Evolutionary conservation across 2,113 vertebrate species (phyloP).

Genomic region (Rhabdomys dilectus): DNA sequence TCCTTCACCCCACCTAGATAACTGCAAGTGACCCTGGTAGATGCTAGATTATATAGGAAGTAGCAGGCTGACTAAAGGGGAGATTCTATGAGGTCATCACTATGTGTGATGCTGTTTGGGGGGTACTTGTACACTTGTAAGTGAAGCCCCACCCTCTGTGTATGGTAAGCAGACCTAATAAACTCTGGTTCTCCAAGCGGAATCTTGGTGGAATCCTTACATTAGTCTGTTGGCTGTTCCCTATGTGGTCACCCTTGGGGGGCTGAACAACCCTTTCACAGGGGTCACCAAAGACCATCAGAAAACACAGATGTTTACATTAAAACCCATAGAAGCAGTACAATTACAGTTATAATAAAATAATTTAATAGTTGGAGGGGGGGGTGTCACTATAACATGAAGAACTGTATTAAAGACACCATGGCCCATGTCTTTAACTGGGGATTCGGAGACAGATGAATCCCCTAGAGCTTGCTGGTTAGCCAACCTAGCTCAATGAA

Average conservation of each 20-base stretch:
- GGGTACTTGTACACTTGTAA: neutral
- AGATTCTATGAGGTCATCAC: neutral
- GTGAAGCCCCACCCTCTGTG: neutral
- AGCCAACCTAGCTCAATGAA: too few relatives aligned
- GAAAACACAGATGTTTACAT: too few relatives aligned
- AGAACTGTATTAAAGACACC: too few relatives aligned
- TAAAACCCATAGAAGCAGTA: too few relatives aligned
- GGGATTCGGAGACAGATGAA: neutral
- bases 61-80: neutral
- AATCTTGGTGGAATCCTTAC: neutral
- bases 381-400: too few relatives aligned
- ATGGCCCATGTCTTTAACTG: neutral
- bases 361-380: too few relatives aligned
- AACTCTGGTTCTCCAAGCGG: neutral
- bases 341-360: too few relatives aligned
- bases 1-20: neutral
- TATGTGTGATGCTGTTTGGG: neutral
- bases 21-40: neutral
- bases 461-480: neutral
- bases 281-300: too few relatives aligned
- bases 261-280: too few relatives aligned
- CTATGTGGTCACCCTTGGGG: neutral
- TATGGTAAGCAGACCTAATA: too few relatives aligned
- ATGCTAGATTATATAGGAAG: neutral
- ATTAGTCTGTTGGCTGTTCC: too few relatives aligned